Conservation (phyloP, 2,888 invertebrate genomes). For the Scelioninae gen. 2 region DNA sequence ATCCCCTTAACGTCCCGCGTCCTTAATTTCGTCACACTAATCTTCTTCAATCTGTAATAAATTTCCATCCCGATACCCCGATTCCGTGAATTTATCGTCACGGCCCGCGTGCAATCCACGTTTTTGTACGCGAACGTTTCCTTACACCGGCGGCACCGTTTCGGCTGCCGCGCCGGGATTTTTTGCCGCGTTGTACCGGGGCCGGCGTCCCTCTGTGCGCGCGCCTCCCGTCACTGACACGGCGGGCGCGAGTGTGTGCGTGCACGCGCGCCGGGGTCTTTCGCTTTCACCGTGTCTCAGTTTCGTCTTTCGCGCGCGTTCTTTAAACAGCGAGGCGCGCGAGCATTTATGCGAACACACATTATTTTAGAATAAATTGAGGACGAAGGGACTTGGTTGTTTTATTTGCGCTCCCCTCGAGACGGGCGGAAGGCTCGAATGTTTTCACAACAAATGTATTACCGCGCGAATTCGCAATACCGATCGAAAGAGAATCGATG, state of each 20-base stretch:
- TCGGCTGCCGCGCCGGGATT: conserved; percentile 47
- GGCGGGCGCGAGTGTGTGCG: conserved; percentile 37
- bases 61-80: neutral
- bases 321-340: conserved; percentile 40
- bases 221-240: conserved; percentile 49
- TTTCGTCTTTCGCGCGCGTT: conserved; percentile 52
- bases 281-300: conserved; percentile 65
- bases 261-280: conserved; percentile 59
- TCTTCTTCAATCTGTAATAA: neutral
- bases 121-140: conserved; percentile 28
- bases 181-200: conserved; percentile 32
- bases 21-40: neutral
- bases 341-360: conserved; percentile 44
- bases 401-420: conserved; percentile 13
- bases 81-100: too few species aligned
- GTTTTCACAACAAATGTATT: neutral
- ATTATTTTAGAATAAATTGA: conserved; percentile 49
- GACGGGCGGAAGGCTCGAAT: conserved; percentile 5
- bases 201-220: conserved; percentile 45
- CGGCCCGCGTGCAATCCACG: conserved; percentile 5
- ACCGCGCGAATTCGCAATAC: neutral
- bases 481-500: too few species aligned
- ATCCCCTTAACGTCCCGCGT: too few species aligned
- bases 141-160: conserved; percentile 34
- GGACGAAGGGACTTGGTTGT: conserved; percentile 12